These are phyloP conservation scores for Erebia aethiops DNA, from an alignment of 2,888 invertebrate species.

Conservation along the genomic window DNA sequence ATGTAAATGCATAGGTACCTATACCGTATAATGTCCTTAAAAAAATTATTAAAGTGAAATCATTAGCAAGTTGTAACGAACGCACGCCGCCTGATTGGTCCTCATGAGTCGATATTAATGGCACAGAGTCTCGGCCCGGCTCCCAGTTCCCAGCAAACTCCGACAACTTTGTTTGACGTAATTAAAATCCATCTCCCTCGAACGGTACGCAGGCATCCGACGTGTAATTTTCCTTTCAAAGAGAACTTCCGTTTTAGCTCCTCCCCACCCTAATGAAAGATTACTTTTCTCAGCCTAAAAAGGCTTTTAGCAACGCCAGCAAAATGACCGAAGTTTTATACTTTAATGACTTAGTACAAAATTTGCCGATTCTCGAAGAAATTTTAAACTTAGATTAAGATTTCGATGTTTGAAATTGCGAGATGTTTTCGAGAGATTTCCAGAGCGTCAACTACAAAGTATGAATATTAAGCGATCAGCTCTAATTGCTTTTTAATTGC, in stretches of 20 bases:
- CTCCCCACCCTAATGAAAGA: constrained; percentile 81
- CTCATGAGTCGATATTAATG: constrained; percentile 51
- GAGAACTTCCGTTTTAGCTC: constrained; percentile 82
- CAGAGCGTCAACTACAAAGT: constrained; percentile 63
- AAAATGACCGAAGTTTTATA: constrained; percentile 83
- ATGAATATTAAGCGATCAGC: constrained; percentile 76
- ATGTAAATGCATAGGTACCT: too few relatives aligned
- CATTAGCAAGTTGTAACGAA: constrained; percentile 55
- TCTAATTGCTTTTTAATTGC: constrained; percentile 82
- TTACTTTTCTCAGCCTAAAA: constrained; percentile 82
- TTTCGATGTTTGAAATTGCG: constrained; percentile 77
- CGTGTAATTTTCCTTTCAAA: constrained; percentile 82
- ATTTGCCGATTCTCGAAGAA: constrained; percentile 81
- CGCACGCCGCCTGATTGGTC: constrained; percentile 37
- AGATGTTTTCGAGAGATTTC: constrained; percentile 72
- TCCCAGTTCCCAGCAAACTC: constrained; percentile 56
- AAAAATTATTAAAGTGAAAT: constrained; percentile 2
- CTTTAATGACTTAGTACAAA: constrained; percentile 84
- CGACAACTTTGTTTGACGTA: constrained; percentile 77
- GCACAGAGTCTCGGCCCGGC: constrained; percentile 39
- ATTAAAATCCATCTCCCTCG: constrained; percentile 80
- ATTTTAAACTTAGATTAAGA: constrained; percentile 83
- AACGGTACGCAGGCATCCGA: constrained; percentile 72
- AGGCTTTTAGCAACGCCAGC: constrained; percentile 82
- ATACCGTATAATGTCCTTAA: too few relatives aligned